These are phyloP conservation scores for Ophthalmolycus amberensis DNA, from an alignment of 2,113 vertebrate genomes.

Conservation along the genomic window DNA sequence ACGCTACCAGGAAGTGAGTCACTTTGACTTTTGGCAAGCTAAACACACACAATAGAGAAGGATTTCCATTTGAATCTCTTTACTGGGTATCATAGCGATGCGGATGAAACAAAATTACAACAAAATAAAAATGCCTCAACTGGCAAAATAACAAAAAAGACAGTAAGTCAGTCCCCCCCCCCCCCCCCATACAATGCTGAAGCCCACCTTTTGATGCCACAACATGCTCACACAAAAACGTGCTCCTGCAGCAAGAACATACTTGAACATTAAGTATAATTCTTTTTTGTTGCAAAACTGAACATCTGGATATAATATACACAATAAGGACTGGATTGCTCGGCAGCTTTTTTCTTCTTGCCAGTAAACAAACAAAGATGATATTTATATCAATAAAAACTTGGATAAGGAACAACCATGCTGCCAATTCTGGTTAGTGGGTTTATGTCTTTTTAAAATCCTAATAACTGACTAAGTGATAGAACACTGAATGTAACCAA, in stretches of 20 bases:
- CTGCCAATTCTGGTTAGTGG: too few species aligned
- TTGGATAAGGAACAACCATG: not conserved
- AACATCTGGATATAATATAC: not conserved
- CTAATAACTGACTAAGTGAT: not conserved
- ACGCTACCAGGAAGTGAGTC: not conserved
- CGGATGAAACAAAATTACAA: not conserved
- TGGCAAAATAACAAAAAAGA: not conserved
- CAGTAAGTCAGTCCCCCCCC: not conserved
- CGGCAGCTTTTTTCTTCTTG: not conserved
- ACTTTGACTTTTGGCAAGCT: not conserved
- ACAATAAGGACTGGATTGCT: not conserved
- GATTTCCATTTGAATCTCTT: not conserved
- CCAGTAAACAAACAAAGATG: not conserved
- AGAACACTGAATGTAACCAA: not conserved
- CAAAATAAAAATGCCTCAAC: not conserved
- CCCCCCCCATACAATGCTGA: not conserved
- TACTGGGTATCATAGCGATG: not conserved
- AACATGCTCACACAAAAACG: not conserved
- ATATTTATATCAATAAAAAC: not conserved
- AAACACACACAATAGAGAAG: not conserved
- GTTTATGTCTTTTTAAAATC: not conserved
- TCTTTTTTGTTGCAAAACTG: not conserved
- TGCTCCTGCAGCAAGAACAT: not conserved
- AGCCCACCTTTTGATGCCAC: not conserved
- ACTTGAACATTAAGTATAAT: accelerated